These are phyloP conservation scores for Ophioderma brevispina DNA, from an alignment of 35 echinoderm and acorn worm species.

Conservation along the genomic window DNA sequence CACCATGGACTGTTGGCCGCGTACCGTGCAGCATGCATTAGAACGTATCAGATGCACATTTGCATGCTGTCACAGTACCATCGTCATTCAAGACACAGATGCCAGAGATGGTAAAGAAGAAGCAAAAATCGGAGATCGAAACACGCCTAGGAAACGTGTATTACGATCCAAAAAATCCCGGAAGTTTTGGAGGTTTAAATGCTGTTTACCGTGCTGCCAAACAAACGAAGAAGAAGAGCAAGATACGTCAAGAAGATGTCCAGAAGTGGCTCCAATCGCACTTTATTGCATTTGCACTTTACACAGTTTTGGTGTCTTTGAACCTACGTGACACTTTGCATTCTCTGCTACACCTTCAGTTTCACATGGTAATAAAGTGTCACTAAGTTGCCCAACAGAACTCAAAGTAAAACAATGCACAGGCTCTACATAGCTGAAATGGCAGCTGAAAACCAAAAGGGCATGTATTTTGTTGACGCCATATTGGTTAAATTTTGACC, in stretches of 20 bases:
- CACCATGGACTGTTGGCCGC: conserved; percentile 59
- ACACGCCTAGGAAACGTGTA: conserved; percentile 30
- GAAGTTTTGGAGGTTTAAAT: conserved; percentile 61
- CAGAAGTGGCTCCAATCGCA: conserved; percentile 15
- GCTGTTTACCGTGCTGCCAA: conserved; percentile 33
- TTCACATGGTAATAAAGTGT: too few relatives aligned
- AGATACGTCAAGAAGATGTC: neutral
- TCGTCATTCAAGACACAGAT: conserved; percentile 22
- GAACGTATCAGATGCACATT: conserved; percentile 16
- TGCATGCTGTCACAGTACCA: conserved; percentile 24
- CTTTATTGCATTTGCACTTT: too few relatives aligned
- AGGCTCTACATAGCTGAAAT: too few relatives aligned
- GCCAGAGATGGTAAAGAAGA: conserved; percentile 6
- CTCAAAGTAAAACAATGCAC: too few relatives aligned
- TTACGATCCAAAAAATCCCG: conserved; percentile 47
- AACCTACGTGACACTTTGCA: too few relatives aligned
- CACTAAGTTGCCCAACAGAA: too few relatives aligned
- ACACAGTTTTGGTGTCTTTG: too few relatives aligned
- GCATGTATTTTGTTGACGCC: too few relatives aligned
- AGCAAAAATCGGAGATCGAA: neutral
- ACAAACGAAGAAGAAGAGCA: neutral
- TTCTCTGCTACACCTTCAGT: too few relatives aligned
- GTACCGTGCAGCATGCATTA: neutral
- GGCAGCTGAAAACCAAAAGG: too few relatives aligned
- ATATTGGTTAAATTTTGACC: too few relatives aligned